Conservation (phyloP, 2,797 vertebrate genomes). For the Brachyrhaphis roseni region DNA sequence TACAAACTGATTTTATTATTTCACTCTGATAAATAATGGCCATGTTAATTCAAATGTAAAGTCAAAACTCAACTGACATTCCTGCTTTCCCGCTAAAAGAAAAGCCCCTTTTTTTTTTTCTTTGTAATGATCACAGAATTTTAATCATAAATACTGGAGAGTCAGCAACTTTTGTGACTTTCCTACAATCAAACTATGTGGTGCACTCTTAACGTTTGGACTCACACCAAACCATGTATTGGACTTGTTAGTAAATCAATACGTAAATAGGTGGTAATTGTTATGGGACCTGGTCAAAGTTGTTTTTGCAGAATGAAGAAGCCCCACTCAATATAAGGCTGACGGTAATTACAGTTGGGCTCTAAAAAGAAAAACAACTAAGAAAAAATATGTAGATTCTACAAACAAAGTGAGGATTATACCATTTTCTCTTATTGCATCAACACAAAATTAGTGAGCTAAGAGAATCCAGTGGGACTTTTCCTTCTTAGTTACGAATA, state of each 20-base stretch:
- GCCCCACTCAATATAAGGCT: neutral
- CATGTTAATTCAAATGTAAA: neutral
- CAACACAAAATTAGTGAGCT: neutral
- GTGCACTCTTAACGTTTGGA: neutral
- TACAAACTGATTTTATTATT: neutral
- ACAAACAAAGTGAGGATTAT: neutral
- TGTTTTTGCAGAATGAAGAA: neutral
- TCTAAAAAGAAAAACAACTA: neutral
- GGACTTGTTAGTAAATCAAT: neutral
- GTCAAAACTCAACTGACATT: neutral
- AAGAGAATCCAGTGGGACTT: neutral
- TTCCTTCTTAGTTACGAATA: neutral
- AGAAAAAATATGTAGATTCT: neutral
- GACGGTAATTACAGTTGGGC: neutral
- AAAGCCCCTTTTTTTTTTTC: neutral
- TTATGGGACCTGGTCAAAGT: neutral
- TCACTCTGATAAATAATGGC: neutral
- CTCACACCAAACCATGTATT: neutral
- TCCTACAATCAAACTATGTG: neutral
- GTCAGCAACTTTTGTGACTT: neutral
- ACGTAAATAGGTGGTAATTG: neutral
- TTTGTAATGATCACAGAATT: neutral
- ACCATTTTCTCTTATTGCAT: neutral
- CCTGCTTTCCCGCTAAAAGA: neutral
- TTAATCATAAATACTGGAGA: neutral